Evolutionary conservation across 2,888 invertebrate genomes (phyloP).

Genomic region (Pecten maximus): DNA sequence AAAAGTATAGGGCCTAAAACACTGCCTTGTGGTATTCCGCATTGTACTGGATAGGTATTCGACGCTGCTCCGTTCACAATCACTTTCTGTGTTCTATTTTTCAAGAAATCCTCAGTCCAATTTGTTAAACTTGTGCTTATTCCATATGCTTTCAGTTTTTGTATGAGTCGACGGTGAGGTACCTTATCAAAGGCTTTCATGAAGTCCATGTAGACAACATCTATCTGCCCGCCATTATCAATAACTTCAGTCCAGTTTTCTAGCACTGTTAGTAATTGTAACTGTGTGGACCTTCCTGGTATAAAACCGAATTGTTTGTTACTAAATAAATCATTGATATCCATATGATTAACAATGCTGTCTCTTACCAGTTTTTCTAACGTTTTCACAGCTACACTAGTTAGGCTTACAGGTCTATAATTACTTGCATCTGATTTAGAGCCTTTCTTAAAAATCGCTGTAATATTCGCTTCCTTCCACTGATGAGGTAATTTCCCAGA

Average conservation of each 20-base stretch:
- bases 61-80: background rate
- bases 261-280: background rate
- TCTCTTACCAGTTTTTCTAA: background rate
- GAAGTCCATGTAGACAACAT: background rate
- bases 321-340: background rate
- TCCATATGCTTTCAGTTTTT: background rate
- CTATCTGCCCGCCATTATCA: too few relatives aligned
- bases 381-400: background rate
- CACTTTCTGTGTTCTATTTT: background rate
- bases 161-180: background rate
- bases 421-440: background rate
- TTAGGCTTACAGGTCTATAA: background rate
- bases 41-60: background rate
- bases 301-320: background rate
- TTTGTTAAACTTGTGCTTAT: background rate
- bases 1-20: too few relatives aligned
- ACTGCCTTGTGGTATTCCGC: slow-evolving; percentile 5
- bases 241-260: background rate
- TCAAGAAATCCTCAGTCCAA: background rate
- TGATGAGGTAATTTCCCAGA: background rate
- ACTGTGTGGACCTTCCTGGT: background rate
- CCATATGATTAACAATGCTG: background rate
- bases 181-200: background rate
- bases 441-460: background rate
- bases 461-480: background rate